Percentiles rank a stretch among this genome's conserved stretches.
phyloP scores from a whole-genome alignment of 2,888 invertebrate genomes.

The Mechanitis mazaeus region DNA sequence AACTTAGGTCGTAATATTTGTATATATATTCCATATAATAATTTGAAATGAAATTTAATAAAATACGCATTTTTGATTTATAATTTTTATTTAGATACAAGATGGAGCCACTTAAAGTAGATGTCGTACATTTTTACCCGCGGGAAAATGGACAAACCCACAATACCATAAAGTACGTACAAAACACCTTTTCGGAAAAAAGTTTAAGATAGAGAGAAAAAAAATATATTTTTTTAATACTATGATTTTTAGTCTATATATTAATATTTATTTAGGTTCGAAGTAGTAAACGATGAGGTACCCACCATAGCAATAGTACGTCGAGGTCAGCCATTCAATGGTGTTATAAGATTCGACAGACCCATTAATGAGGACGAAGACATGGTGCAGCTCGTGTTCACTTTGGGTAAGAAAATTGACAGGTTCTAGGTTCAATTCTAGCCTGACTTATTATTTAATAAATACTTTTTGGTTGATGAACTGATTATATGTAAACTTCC shows the following conservation, averaged over 20 bases:
- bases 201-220: too few relatives aligned
- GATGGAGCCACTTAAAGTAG: slow-evolving; percentile 75
- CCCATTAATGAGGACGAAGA: slow-evolving; percentile 79
- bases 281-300: slow-evolving; percentile 79
- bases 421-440: too few relatives aligned
- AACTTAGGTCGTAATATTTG: too few relatives aligned
- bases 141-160: slow-evolving; percentile 82
- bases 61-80: not conserved
- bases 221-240: too few relatives aligned
- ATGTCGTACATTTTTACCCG: slow-evolving; percentile 80
- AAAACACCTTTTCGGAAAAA: too few relatives aligned
- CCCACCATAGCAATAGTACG: slow-evolving; percentile 81
- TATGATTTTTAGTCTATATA: not conserved
- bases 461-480: too few relatives aligned
- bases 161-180: slow-evolving; percentile 75
- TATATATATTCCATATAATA: too few relatives aligned
- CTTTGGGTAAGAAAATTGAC: slow-evolving; percentile 71
- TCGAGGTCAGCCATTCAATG: slow-evolving; percentile 83
- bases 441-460: too few relatives aligned
- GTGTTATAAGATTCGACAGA: slow-evolving; percentile 80
- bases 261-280: slow-evolving; percentile 65
- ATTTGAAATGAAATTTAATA: not conserved
- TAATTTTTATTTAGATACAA: slow-evolving; percentile 30
- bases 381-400: slow-evolving; percentile 80
- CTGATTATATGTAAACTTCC: too few relatives aligned